These are phyloP conservation scores for Panulirus ornatus DNA, from an alignment of 1,140 invertebrate genomes.

Conservation along the genomic window DNA sequence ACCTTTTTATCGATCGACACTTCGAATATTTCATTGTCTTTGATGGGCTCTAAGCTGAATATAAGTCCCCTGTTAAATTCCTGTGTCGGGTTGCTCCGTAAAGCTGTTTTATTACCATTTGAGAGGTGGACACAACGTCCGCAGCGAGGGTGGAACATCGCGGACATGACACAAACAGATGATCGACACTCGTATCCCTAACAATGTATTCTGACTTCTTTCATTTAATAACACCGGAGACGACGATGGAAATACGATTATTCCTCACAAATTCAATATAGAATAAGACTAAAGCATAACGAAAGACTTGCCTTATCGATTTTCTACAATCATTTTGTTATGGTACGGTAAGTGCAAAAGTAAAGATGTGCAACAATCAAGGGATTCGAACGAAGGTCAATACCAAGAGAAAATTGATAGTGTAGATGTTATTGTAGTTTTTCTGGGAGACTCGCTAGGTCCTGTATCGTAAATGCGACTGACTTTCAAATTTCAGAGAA, in stretches of 20 bases:
- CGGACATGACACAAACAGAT: slow-evolving; percentile 54
- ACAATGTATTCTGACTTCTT: neutral
- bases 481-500: too few species aligned
- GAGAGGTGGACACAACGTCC: slow-evolving; percentile 88
- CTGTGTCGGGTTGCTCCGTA: slow-evolving; percentile 83
- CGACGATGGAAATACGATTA: neutral
- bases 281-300: neutral
- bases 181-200: slow-evolving; percentile 5
- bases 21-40: slow-evolving; percentile 92
- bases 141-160: slow-evolving; percentile 87
- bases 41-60: slow-evolving; percentile 89
- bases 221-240: neutral
- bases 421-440: too few species aligned
- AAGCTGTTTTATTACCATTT: slow-evolving; percentile 89
- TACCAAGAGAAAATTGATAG: neutral
- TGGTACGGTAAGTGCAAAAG: too few species aligned
- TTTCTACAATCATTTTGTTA: neutral
- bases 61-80: slow-evolving; percentile 91
- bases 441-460: too few species aligned
- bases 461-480: too few species aligned
- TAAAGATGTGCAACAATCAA: too few species aligned
- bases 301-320: neutral
- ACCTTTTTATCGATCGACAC: slow-evolving; percentile 93
- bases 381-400: neutral
- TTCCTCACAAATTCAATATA: neutral